Evolutionary conservation across 2,797 vertebrate genomes (phyloP), one percentile per base, ranked within the genome.

Genomic region (Pangasius djambal): DNA sequence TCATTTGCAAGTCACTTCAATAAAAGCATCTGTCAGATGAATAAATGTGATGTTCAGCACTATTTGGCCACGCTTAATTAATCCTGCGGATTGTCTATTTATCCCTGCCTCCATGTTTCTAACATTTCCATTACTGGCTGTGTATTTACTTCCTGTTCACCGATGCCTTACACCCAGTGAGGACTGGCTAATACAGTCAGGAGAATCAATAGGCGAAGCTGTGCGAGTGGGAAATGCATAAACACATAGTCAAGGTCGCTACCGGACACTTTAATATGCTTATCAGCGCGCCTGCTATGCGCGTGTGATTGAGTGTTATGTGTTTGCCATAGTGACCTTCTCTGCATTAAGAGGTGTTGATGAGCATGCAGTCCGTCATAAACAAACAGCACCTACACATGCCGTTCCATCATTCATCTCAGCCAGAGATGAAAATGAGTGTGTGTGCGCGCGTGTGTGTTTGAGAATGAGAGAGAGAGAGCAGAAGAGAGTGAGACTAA

Each of bases 321-420:
- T 28, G 77, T 82, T 88, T 90, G 84, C 86, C 89, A 87, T 78
- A 55, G 89, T 88, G 91, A 90, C 91, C 90, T 89, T 89, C 88
- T 87, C 87, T 83, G 69, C 88, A 92, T 92, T 90, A 91, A 83
- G 85, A 89, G 88, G 88, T 25, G 89, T 79, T 90, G 91, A 92
- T 89, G 90, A 90, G 90, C 69, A 83, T 74, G 69, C 86, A 88
- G 88, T 69, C 89, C 57, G 85, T 84, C 75, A 85, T 89, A 90
- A 92, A 91, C 90, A 92, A 89, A 90, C 83, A 87, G 86, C 86
- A 88, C 87, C 88, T 89, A 87, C 85, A 86, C 81, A 61, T 63
- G 12, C 72, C 52, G 25, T 61, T 44, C 37, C 18, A 85, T 89
- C 83, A 52, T 79, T 87, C 87, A 92, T 48, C 75, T 77, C 70